These are phyloP conservation scores for Corythucha ciliata DNA, from an alignment of 2,888 invertebrate genomes.

Conservation along the genomic window DNA sequence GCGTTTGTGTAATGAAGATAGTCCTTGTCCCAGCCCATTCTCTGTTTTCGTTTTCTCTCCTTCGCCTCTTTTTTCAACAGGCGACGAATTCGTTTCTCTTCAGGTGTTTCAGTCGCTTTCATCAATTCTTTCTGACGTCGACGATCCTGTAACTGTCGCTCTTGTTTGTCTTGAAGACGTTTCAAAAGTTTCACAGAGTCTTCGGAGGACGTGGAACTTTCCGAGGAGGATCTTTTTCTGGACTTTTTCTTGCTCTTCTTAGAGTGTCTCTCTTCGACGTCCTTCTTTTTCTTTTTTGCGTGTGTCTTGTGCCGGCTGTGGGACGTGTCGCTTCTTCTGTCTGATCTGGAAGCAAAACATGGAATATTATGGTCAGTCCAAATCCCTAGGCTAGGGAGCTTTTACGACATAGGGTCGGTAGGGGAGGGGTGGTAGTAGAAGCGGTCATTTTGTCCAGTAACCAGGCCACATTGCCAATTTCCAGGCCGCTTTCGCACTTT, in stretches of 20 bases:
- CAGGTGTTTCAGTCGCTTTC: constrained; percentile 89
- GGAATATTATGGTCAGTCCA: no score
- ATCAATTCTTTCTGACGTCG: constrained; percentile 60
- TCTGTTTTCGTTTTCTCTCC: constrained; percentile 72
- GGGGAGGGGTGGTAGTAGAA: no score
- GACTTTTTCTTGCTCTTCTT: not conserved
- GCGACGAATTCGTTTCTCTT: constrained; percentile 79
- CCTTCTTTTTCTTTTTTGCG: no score
- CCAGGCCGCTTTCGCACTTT: no score
- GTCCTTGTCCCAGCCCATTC: constrained; percentile 97
- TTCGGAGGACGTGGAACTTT: constrained; percentile 32
- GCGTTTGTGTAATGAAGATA: constrained; percentile 95
- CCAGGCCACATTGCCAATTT: no score
- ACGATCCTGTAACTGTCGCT: constrained; percentile 54
- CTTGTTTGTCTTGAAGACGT: constrained; percentile 61
- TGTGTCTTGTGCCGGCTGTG: no score
- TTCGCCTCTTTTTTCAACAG: constrained; percentile 85
- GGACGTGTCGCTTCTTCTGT: no score
- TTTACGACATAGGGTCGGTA: no score
- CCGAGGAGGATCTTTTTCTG: constrained; percentile 26
- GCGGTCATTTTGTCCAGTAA: no score
- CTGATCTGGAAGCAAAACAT: no score
- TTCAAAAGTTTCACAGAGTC: constrained; percentile 55
- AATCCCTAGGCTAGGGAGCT: no score
- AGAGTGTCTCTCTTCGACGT: no score